Evolutionary conservation across 53 echinoderm and acorn worm species (phyloP).

Genomic region (Holothuria scabra): DNA sequence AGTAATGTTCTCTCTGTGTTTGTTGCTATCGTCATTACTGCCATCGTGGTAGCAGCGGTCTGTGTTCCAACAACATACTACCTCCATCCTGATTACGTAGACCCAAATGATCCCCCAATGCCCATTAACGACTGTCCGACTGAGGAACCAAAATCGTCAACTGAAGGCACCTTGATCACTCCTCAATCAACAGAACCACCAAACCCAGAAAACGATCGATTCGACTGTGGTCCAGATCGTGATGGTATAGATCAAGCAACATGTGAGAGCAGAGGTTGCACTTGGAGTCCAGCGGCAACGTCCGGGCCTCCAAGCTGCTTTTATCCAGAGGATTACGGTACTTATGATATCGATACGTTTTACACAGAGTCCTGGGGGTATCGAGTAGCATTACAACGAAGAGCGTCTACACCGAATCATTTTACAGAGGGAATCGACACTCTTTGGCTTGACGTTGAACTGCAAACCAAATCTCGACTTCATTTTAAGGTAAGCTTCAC

Average conservation of each 20-base stretch:
- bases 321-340: conserved; percentile 72
- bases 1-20: background rate
- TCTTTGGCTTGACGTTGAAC: conserved; percentile 56
- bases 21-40: background rate
- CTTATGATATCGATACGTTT: conserved; percentile 46
- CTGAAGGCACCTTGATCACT: background rate
- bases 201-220: conserved; percentile 18
- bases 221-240: conserved; percentile 80
- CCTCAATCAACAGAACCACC: conserved; percentile 5
- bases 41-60: conserved; percentile 8
- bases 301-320: conserved; percentile 70
- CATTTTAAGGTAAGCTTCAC: conserved; percentile 77
- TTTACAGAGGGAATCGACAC: conserved; percentile 28
- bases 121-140: too few relatives aligned
- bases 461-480: conserved; percentile 56
- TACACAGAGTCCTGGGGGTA: conserved; percentile 12
- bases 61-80: conserved; percentile 34
- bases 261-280: conserved; percentile 70
- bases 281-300: conserved; percentile 45
- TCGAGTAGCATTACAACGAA: background rate
- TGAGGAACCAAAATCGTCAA: background rate
- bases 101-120: background rate
- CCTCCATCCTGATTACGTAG: conserved; percentile 39
- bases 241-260: conserved; percentile 29
- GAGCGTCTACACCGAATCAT: conserved; percentile 34